phyloP scores from a whole-genome alignment of 2,797 vertebrate species.

The Pipistrellus nathusii region DNA sequence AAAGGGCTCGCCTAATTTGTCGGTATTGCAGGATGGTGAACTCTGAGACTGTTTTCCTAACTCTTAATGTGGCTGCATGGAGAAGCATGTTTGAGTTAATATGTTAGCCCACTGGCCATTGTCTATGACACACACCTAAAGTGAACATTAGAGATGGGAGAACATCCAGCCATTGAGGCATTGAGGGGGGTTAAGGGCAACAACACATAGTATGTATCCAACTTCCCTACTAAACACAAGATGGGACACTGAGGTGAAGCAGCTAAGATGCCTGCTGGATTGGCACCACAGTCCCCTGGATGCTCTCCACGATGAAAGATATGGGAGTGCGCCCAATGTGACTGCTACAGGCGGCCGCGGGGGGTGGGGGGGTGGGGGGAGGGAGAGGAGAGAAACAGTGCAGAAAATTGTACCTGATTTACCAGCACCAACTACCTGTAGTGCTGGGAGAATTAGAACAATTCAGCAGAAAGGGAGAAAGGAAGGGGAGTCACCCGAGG shows the following conservation, averaged over 20 bases:
- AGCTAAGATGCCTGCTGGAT: background rate
- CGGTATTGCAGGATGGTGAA: background rate
- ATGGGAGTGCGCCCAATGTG: background rate
- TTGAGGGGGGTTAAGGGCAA: background rate
- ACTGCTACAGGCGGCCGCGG: background rate
- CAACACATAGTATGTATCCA: background rate
- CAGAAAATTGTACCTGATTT: background rate
- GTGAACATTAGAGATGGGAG: constrained; percentile 14
- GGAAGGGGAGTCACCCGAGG: background rate
- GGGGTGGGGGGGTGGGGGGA: rapidly evolving
- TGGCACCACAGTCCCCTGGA: background rate
- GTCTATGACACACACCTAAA: background rate
- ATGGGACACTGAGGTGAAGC: background rate
- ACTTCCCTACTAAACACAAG: background rate
- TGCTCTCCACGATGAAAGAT: background rate
- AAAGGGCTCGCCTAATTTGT: background rate
- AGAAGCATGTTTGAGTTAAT: constrained; percentile 2
- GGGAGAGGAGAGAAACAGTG: background rate
- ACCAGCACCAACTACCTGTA: background rate
- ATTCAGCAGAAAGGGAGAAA: background rate
- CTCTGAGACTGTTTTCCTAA: background rate
- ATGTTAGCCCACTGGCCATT: background rate
- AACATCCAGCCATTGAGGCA: background rate
- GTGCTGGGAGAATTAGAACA: constrained; percentile 34
- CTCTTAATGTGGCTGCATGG: background rate